These are phyloP conservation scores for Tinamus major DNA, from an alignment of 2,797 vertebrate species.

Conservation along the genomic window DNA sequence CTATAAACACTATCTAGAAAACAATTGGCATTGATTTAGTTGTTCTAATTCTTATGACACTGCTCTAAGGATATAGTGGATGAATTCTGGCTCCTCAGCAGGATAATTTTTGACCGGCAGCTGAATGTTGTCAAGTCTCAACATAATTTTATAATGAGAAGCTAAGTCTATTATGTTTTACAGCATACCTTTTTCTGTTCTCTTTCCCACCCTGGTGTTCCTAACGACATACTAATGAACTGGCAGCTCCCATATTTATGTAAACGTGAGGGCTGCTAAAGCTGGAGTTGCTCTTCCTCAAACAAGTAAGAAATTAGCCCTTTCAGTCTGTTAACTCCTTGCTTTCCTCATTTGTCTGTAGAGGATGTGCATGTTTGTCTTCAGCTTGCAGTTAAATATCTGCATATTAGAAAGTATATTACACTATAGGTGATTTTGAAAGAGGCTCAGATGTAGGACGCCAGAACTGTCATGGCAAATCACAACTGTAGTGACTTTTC, in stretches of 20 bases:
- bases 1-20: background rate
- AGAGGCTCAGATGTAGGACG: background rate
- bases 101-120: constrained; percentile 9
- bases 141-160: background rate
- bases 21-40: background rate
- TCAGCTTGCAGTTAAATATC: background rate
- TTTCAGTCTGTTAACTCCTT: constrained; percentile 5
- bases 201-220: background rate
- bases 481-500: background rate
- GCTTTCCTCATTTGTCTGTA: background rate
- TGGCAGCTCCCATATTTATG: constrained; percentile 37
- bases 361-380: background rate
- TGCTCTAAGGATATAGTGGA: background rate
- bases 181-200: background rate
- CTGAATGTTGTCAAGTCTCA: background rate
- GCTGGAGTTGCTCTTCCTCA: constrained; percentile 10
- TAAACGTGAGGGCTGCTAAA: constrained; percentile 61
- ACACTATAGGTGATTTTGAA: background rate
- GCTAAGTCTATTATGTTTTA: background rate
- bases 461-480: background rate
- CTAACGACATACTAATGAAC: constrained; percentile 64
- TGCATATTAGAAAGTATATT: background rate
- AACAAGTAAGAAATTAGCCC: constrained; percentile 36
- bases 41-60: background rate
- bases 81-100: background rate